A percentile compares a stretch with the other conserved stretches of the same genome.
Conservation (phyloP, 2,888 invertebrate species). For the Tenthredo notha region DNA sequence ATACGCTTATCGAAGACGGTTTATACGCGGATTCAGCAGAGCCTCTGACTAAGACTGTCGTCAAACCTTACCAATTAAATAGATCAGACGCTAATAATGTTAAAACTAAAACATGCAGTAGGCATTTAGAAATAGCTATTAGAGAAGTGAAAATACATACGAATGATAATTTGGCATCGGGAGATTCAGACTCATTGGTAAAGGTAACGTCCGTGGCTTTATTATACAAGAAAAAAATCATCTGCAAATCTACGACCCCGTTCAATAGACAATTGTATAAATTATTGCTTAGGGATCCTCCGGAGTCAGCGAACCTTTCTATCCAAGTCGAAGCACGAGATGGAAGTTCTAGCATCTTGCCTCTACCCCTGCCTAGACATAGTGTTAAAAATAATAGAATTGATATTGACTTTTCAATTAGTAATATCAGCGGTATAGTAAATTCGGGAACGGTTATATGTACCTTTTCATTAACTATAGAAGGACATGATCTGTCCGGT, state of each 20-base stretch:
- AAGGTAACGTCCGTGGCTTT: conserved; percentile 67
- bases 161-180: conserved; percentile 55
- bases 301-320: conserved; percentile 67
- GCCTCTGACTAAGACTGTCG: conserved; percentile 67
- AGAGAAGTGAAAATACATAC: conserved; percentile 68
- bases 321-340: conserved; percentile 66
- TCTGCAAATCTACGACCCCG: conserved; percentile 69
- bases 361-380: conserved; percentile 71
- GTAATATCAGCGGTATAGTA: conserved; percentile 62
- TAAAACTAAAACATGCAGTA: conserved; percentile 63
- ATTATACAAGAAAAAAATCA: conserved; percentile 68
- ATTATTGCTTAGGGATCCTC: conserved; percentile 66
- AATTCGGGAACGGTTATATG: conserved; percentile 70
- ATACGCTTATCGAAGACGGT: conserved; percentile 64
- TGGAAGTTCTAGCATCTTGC: conserved; percentile 66
- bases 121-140: conserved; percentile 71
- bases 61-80: conserved; percentile 67
- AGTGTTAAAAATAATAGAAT: conserved; percentile 66
- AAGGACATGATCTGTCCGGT: conserved; percentile 51
- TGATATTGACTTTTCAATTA: conserved; percentile 73
- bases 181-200: conserved; percentile 56
- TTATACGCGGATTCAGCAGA: conserved; percentile 65
- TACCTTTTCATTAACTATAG: conserved; percentile 66
- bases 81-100: conserved; percentile 61
- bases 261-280: conserved; percentile 74